phyloP scores from a whole-genome alignment of 2,113 vertebrate genomes.

The Spea bombifrons region DNA sequence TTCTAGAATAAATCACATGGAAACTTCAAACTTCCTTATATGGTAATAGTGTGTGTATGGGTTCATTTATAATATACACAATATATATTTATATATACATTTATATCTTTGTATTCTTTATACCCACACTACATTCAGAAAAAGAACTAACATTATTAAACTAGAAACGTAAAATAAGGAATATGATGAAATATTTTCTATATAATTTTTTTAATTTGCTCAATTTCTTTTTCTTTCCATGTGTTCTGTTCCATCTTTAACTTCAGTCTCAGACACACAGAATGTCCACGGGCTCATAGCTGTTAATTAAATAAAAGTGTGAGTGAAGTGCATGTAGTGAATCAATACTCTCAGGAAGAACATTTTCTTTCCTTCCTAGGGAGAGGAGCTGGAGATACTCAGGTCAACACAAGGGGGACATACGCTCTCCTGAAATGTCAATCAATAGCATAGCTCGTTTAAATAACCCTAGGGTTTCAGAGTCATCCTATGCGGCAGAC shows the following conservation, averaged over 20 bases:
- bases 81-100: too few species aligned
- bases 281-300: slow-evolving; percentile 32
- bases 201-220: slow-evolving; percentile 8
- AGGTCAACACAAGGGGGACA: slow-evolving; percentile 32
- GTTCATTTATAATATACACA: too few species aligned
- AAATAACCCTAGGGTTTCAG: slow-evolving; percentile 16
- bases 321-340: slow-evolving; percentile 23
- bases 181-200: neutral
- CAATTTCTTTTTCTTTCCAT: slow-evolving; percentile 1
- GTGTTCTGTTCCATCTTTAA: slow-evolving; percentile 10
- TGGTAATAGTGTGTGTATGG: too few species aligned
- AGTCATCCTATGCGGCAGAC: slow-evolving; percentile 13
- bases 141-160: too few species aligned
- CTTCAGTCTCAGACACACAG: slow-evolving; percentile 24
- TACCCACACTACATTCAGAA: too few species aligned
- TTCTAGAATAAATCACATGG: too few species aligned
- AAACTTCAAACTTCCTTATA: too few species aligned
- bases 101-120: too few species aligned
- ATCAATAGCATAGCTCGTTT: slow-evolving; percentile 37
- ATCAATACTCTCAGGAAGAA: slow-evolving; percentile 23
- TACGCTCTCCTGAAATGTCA: slow-evolving; percentile 35
- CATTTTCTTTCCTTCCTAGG: slow-evolving; percentile 22
- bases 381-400: slow-evolving; percentile 19
- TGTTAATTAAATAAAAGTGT: neutral
- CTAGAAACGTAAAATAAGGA: too few species aligned